phyloP scores from a whole-genome alignment of 1,140 invertebrate species.

The Manduca sexta region DNA sequence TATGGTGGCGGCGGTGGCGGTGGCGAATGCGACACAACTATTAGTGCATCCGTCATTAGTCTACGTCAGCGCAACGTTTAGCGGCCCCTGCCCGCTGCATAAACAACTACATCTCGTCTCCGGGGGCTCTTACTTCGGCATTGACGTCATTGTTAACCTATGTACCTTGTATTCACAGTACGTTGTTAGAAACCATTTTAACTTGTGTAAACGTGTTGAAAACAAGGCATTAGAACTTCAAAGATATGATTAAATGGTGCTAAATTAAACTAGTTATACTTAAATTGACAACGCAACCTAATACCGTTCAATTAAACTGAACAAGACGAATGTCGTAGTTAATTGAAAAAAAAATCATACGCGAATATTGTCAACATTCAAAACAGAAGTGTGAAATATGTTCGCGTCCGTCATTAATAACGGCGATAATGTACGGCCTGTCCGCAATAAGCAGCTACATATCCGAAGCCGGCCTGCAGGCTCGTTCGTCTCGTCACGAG shows the following conservation, averaged over 20 bases:
- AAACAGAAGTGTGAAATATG: background rate
- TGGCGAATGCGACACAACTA: slow-evolving; percentile 61
- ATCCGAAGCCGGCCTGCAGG: slow-evolving; percentile 11
- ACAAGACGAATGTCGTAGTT: too few species aligned
- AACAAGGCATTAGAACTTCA: too few species aligned
- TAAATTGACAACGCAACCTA: too few species aligned
- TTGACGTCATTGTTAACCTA: background rate
- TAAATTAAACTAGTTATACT: too few species aligned
- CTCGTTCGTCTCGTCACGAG: slow-evolving; percentile 38
- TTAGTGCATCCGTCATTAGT: slow-evolving; percentile 72
- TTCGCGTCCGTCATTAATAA: slow-evolving; percentile 27
- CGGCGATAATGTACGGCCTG: slow-evolving; percentile 28
- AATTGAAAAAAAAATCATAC: too few species aligned
- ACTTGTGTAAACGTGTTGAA: too few species aligned
- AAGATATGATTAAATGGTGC: too few species aligned
- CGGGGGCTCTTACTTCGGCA: slow-evolving; percentile 13
- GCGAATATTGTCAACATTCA: too few species aligned
- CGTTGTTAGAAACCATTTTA: too few species aligned
- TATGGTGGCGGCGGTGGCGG: slow-evolving; percentile 37
- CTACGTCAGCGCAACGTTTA: slow-evolving; percentile 61
- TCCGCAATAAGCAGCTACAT: slow-evolving; percentile 22
- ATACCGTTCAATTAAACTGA: too few species aligned
- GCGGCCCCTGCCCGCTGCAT: slow-evolving; percentile 34
- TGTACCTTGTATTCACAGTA: background rate
- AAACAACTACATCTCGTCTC: slow-evolving; percentile 38